Percentiles rank a stretch among this genome's conserved stretches.
These are phyloP conservation scores for Entomobrya proxima DNA, from an alignment of 2,888 invertebrate genomes.

Conservation along the genomic window DNA sequence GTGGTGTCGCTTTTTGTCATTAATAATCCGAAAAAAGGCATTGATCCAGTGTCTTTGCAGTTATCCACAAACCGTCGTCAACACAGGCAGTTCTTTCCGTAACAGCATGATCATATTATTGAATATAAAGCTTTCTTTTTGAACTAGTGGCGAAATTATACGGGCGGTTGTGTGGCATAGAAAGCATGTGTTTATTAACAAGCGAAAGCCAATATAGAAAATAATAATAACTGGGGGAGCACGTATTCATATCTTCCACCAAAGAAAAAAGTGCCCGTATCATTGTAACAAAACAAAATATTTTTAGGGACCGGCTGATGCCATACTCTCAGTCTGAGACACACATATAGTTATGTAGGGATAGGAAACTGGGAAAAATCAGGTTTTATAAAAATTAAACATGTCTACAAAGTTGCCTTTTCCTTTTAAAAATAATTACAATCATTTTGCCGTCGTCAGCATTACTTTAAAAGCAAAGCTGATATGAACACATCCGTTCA, in stretches of 20 bases:
- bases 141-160: background rate
- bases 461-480: background rate
- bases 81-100: background rate
- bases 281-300: constrained; percentile 28
- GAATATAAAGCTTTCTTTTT: background rate
- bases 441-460: background rate
- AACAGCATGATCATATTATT: too few relatives aligned
- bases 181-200: background rate
- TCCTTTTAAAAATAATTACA: background rate
- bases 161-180: constrained; percentile 4
- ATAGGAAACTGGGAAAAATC: constrained; percentile 24
- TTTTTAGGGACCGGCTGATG: background rate
- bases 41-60: background rate
- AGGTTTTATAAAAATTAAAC: constrained; percentile 23
- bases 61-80: background rate
- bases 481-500: background rate
- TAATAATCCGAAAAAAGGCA: constrained; percentile 55
- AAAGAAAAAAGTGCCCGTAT: constrained; percentile 45
- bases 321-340: background rate
- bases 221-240: constrained; percentile 30
- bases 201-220: constrained; percentile 6
- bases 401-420: too few relatives aligned
- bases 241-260: background rate
- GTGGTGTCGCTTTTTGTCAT: constrained; percentile 56
- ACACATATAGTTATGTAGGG: background rate